Evolutionary conservation across 2,888 invertebrate genomes (phyloP).

Genomic region (Calephelis perditalis): DNA sequence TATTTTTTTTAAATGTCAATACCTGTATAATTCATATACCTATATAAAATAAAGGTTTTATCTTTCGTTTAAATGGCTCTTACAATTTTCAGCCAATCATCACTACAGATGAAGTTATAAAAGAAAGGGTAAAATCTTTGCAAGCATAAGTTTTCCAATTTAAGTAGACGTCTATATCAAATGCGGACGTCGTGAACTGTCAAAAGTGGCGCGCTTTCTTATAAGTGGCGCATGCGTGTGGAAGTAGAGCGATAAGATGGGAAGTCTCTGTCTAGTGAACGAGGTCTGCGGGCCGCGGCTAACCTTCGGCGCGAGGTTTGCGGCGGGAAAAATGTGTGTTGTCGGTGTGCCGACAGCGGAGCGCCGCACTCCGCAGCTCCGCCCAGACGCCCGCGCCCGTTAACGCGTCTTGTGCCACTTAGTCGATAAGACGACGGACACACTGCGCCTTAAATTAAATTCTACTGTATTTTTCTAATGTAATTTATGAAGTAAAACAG

Average conservation of each 20-base stretch:
- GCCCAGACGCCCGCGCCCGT: slow-evolving; percentile 60
- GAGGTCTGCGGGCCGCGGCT: slow-evolving; percentile 77
- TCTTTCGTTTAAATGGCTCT: too few relatives aligned
- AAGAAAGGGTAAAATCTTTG: background rate
- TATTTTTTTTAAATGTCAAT: too few relatives aligned
- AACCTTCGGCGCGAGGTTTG: slow-evolving; percentile 79
- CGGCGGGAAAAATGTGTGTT: slow-evolving; percentile 79
- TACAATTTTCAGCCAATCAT: too few relatives aligned
- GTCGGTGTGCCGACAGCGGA: slow-evolving; percentile 77
- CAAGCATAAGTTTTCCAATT: slow-evolving; percentile 3
- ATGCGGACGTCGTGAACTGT: slow-evolving; percentile 42
- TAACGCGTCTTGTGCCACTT: slow-evolving; percentile 78
- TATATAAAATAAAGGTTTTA: too few relatives aligned
- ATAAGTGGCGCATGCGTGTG: slow-evolving; percentile 52
- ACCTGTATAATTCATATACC: too few relatives aligned
- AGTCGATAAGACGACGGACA: slow-evolving; percentile 70
- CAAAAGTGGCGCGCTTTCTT: slow-evolving; percentile 58
- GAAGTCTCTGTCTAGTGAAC: slow-evolving; percentile 54
- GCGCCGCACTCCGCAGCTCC: slow-evolving; percentile 65
- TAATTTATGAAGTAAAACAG: too few relatives aligned
- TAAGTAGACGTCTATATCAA: slow-evolving; percentile 22
- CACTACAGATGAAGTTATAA: background rate
- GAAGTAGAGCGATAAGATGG: slow-evolving; percentile 38
- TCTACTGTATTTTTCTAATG: slow-evolving; percentile 5
- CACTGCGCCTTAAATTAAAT: slow-evolving; percentile 40